These are phyloP conservation scores for Rhynchonycteris naso DNA, from an alignment of 2,797 vertebrate genomes.

Conservation along the genomic window DNA sequence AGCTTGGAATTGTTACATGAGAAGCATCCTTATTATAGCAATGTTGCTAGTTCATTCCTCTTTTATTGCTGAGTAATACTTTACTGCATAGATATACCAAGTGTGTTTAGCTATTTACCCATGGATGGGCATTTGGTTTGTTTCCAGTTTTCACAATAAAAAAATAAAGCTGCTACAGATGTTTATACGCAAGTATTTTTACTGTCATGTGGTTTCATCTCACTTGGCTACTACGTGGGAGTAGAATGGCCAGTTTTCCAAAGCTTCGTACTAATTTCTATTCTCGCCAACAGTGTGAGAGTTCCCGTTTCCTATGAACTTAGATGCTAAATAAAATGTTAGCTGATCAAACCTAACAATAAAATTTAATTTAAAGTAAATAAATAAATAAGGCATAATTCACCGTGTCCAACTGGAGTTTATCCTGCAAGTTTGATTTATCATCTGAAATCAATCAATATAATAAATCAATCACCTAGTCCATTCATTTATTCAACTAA, in stretches of 20 bases:
- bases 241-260: neutral
- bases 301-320: neutral
- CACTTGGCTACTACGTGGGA: neutral
- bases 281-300: neutral
- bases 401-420: neutral
- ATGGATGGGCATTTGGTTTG: neutral
- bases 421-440: neutral
- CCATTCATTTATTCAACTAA: neutral
- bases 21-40: neutral
- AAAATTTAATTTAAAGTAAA: no score
- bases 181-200: neutral
- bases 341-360: neutral
- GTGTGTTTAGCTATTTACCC: neutral
- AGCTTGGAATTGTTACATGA: neutral
- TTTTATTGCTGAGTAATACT: neutral
- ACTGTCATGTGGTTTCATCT: neutral
- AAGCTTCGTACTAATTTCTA: neutral
- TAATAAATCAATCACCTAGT: neutral
- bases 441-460: neutral
- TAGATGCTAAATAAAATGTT: neutral
- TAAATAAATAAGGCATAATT: neutral
- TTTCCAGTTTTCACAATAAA: neutral
- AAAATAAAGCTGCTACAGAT: neutral
- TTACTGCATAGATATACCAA: neutral
- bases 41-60: neutral